These are phyloP conservation scores for Galeopsomyia nigrocyanea DNA, from an alignment of 2,888 invertebrate species.

Conservation along the genomic window DNA sequence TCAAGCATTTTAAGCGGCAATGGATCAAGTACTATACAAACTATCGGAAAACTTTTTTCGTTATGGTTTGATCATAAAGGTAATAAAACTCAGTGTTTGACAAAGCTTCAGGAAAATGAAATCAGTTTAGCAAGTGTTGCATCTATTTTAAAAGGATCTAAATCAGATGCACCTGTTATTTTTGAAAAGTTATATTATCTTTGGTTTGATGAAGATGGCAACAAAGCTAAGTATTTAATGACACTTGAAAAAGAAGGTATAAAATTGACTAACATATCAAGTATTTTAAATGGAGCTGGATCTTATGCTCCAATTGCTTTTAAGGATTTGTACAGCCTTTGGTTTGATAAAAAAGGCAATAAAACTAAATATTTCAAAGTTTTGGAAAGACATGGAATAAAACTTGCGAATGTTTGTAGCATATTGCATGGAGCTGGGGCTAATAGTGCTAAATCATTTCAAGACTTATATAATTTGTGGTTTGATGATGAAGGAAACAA, in stretches of 20 bases:
- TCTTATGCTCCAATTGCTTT: constrained; percentile 54
- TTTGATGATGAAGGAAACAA: constrained; percentile 49
- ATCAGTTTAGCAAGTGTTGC: constrained; percentile 48
- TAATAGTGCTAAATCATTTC: constrained; percentile 54
- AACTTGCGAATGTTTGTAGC: constrained; percentile 50
- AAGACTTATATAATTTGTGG: constrained; percentile 54
- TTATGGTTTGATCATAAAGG: constrained; percentile 52
- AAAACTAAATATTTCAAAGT: constrained; percentile 27
- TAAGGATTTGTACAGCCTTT: constrained; percentile 55
- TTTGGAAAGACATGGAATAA: constrained; percentile 49
- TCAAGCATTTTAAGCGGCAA: constrained; percentile 49
- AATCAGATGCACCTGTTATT: background rate
- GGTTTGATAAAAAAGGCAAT: constrained; percentile 50
- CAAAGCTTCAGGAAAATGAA: constrained; percentile 48
- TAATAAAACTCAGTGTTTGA: constrained; percentile 29
- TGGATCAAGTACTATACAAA: constrained; percentile 46
- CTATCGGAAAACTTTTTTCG: constrained; percentile 47
- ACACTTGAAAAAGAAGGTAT: constrained; percentile 48
- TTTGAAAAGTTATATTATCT: constrained; percentile 29
- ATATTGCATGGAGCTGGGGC: constrained; percentile 51
- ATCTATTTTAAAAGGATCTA: background rate
- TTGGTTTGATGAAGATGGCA: constrained; percentile 54
- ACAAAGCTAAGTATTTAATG: constrained; percentile 46
- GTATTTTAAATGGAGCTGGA: background rate
- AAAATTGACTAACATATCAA: constrained; percentile 35